Evolutionary conservation across 2,888 invertebrate species (phyloP).

Genomic region (Tetranychus truncatus): DNA sequence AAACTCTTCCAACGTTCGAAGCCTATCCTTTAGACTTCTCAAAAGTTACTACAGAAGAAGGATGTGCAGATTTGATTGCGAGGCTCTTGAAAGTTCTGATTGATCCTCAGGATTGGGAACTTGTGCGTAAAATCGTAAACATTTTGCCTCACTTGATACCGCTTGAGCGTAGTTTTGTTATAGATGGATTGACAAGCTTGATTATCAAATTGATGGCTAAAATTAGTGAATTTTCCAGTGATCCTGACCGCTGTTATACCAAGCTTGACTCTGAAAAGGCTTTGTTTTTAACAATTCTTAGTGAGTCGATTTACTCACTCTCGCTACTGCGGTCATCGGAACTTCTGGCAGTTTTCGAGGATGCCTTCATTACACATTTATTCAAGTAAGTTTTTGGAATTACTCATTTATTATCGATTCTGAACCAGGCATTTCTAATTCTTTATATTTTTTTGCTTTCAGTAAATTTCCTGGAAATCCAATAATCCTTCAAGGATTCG

Average conservation of each 20-base stretch:
- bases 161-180: not conserved
- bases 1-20: not conserved
- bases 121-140: not conserved
- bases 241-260: not conserved
- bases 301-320: not conserved
- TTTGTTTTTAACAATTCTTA: not conserved
- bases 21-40: not conserved
- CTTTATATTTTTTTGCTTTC: not conserved
- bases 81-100: not conserved
- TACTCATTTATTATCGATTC: not conserved
- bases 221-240: not conserved
- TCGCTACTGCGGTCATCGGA: not conserved
- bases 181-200: not conserved
- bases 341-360: not conserved
- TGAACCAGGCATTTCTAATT: not conserved
- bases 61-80: not conserved
- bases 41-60: not conserved
- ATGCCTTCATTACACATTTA: not conserved
- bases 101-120: not conserved
- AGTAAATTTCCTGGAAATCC: not conserved
- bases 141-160: conserved; percentile 1
- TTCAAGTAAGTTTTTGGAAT: conserved; percentile 6
- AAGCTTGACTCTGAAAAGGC: not conserved
- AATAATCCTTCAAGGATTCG: not conserved
- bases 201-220: not conserved